Percentiles rank a stretch among this genome's conserved stretches.
These are phyloP conservation scores for Adelognathus sp. DNA, from an alignment of 2,888 invertebrate genomes.

Conservation along the genomic window DNA sequence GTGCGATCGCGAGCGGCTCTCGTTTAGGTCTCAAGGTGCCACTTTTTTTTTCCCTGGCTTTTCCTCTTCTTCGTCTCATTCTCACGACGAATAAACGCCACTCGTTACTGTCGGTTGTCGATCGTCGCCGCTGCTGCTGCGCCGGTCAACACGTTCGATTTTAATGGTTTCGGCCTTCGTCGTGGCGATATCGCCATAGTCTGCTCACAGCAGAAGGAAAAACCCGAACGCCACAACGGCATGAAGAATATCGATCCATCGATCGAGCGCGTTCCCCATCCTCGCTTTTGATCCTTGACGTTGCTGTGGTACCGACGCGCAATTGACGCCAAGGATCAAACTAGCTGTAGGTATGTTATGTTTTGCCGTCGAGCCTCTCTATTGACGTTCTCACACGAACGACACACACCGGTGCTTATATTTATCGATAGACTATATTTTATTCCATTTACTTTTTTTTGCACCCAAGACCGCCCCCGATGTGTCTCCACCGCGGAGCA, in stretches of 20 bases:
- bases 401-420: too few species aligned
- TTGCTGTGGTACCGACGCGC: conserved; percentile 36
- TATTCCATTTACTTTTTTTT: conserved; percentile 76
- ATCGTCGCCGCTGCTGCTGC: neutral
- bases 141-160: conserved; percentile 3
- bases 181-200: conserved; percentile 52
- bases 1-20: conserved; percentile 54
- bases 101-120: neutral
- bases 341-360: conserved; percentile 38
- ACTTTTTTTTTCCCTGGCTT: conserved; percentile 53
- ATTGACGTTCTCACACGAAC: neutral
- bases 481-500: conserved; percentile 11
- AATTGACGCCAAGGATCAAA: conserved; percentile 45
- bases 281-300: conserved; percentile 39
- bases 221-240: conserved; percentile 53
- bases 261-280: conserved; percentile 44
- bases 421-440: neutral
- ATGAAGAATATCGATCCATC: conserved; percentile 31
- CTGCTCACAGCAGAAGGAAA: conserved; percentile 17
- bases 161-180: conserved; percentile 74
- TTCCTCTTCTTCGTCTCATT: conserved; percentile 45
- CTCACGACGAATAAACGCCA: conserved; percentile 67
- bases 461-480: conserved; percentile 81
- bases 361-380: conserved; percentile 29
- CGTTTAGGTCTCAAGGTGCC: conserved; percentile 63